Percentiles rank a stretch among this genome's conserved stretches.
These are phyloP conservation scores for Caligus rogercresseyi DNA, from an alignment of 1,140 invertebrate genomes.

Conservation along the genomic window DNA sequence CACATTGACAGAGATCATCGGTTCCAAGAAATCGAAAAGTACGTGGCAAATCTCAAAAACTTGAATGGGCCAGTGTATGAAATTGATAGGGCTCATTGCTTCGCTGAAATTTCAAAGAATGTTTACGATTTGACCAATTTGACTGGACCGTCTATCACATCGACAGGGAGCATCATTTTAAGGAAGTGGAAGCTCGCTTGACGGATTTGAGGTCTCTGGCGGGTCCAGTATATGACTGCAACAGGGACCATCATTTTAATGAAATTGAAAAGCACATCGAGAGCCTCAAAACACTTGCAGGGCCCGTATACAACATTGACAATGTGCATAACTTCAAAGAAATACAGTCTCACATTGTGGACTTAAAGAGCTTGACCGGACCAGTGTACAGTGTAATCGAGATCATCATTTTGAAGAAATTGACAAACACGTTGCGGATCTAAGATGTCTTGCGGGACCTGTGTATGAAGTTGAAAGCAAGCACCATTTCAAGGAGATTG, in stretches of 20 bases:
- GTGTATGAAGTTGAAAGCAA: constrained; percentile 15
- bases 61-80: constrained; percentile 12
- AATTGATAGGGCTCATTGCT: constrained; percentile 14
- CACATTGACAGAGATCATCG: constrained; percentile 9
- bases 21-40: not conserved
- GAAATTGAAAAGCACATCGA: constrained; percentile 10
- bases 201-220: not conserved
- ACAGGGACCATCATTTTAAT: constrained; percentile 15
- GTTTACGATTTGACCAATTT: constrained; percentile 1
- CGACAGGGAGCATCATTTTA: constrained; percentile 19
- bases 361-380: constrained; percentile 13
- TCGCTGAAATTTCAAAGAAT: constrained; percentile 7
- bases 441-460: constrained; percentile 11
- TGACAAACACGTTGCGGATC: not conserved
- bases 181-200: constrained; percentile 6
- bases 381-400: constrained; percentile 6
- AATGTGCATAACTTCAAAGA: constrained; percentile 12
- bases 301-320: constrained; percentile 16
- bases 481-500: constrained; percentile 17
- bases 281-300: not conserved
- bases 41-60: not conserved
- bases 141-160: constrained; percentile 16
- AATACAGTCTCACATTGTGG: constrained; percentile 1
- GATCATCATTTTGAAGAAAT: constrained; percentile 15
- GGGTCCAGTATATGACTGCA: constrained; percentile 16